phyloP scores from a whole-genome alignment of 2,797 vertebrate genomes.

The Sebastes nivosus region DNA sequence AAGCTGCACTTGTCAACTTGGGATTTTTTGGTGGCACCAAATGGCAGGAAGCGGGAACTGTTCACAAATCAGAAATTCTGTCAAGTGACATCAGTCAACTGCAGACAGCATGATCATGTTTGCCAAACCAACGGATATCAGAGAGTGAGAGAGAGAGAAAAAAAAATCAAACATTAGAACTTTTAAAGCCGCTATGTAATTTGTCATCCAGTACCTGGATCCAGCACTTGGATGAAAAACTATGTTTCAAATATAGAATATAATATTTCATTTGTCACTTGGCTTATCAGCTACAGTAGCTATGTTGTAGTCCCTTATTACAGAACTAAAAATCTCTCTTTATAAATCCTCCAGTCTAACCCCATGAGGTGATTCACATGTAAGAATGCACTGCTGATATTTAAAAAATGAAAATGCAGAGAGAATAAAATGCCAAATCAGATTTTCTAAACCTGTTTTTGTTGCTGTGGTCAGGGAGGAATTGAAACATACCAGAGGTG shows the following conservation, averaged over 20 bases:
- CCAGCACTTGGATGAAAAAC: neutral
- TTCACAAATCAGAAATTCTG: neutral
- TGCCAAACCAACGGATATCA: neutral
- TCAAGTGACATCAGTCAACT: neutral
- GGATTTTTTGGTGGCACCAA: constrained; percentile 20
- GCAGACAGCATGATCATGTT: neutral
- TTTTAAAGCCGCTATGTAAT: neutral
- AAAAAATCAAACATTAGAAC: neutral
- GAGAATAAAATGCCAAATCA: neutral
- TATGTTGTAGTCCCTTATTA: neutral
- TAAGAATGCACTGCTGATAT: neutral
- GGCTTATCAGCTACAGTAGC: neutral
- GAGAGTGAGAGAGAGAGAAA: neutral
- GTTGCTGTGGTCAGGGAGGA: neutral
- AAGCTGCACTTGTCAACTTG: constrained; percentile 29
- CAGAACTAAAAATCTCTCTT: neutral
- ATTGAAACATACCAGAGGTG: neutral
- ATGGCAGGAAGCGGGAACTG: constrained; percentile 26
- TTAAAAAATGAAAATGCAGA: neutral
- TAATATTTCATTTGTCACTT: neutral
- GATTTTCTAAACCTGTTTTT: neutral
- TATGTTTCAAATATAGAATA: neutral
- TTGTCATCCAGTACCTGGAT: neutral
- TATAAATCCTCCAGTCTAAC: neutral
- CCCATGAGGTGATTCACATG: neutral